Percentiles rank a stretch among this genome's conserved stretches.
phyloP scores from a whole-genome alignment of 2,113 vertebrate species.

The Oncorhynchus masou region DNA sequence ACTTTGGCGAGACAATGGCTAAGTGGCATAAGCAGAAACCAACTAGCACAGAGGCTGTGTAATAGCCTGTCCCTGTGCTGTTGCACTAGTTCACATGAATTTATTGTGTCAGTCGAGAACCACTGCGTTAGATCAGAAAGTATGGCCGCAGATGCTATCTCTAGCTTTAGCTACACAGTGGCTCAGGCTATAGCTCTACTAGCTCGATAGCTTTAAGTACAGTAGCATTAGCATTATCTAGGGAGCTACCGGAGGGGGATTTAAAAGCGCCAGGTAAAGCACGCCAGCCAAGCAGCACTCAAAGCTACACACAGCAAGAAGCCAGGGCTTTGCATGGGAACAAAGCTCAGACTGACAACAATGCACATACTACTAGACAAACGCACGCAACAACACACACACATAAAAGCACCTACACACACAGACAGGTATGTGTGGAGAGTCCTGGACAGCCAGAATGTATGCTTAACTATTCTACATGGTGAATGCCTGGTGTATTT shows the following conservation, averaged over 20 bases:
- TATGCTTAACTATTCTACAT: slow-evolving; percentile 3
- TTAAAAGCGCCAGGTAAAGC: slow-evolving; percentile 21
- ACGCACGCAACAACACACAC: slow-evolving; percentile 11
- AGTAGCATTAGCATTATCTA: not conserved
- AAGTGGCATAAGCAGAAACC: not conserved
- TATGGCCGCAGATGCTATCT: not conserved
- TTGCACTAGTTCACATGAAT: not conserved
- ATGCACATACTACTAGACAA: not conserved
- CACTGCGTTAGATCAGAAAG: slow-evolving; percentile 21
- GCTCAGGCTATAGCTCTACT: too few relatives aligned
- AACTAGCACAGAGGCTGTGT: not conserved
- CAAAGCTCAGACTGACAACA: slow-evolving; percentile 18
- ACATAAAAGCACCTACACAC: slow-evolving; percentile 13
- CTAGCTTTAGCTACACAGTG: too few relatives aligned
- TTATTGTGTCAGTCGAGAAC: slow-evolving; percentile 44
- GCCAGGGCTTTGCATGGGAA: slow-evolving; percentile 7
- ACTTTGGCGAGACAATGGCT: not conserved
- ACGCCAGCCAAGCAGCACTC: slow-evolving; percentile 32
- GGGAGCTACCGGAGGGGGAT: slow-evolving; percentile 4
- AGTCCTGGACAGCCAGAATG: slow-evolving; percentile 13
- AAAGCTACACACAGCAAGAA: slow-evolving; percentile 16
- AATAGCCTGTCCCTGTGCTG: not conserved
- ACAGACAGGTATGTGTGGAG: slow-evolving; percentile 8
- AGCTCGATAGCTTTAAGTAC: too few relatives aligned
- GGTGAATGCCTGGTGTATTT: slow-evolving; percentile 7